A percentile compares a stretch with the other conserved stretches of the same genome.
phyloP scores from a whole-genome alignment of 2,888 invertebrate species.

The Thereva unica region DNA sequence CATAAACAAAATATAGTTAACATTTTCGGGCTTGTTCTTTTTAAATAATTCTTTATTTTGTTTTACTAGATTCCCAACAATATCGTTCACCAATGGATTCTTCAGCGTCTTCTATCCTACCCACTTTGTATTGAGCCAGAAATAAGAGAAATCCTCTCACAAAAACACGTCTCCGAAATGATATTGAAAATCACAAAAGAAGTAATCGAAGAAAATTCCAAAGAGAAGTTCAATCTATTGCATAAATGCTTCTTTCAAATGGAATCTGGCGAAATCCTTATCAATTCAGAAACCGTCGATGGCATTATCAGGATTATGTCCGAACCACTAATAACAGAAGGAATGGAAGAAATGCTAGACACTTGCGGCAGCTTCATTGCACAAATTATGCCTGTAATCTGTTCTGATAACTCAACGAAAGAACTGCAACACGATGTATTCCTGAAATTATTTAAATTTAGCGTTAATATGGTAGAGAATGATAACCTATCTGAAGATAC shows the following conservation, averaged over 20 bases:
- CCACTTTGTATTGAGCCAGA: conserved; percentile 53
- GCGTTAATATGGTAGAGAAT: conserved; percentile 53
- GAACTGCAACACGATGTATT: conserved; percentile 58
- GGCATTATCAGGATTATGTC: conserved; percentile 52
- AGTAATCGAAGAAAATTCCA: conserved; percentile 48
- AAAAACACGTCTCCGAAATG: conserved; percentile 47
- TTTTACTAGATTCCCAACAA: conserved; percentile 47
- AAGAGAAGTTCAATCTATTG: conserved; percentile 53
- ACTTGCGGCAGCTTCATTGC: conserved; percentile 61
- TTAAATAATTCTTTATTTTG: conserved; percentile 15
- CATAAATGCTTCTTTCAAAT: conserved; percentile 58
- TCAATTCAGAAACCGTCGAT: conserved; percentile 51
- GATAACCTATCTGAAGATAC: conserved; percentile 58
- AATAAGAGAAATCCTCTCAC: conserved; percentile 50
- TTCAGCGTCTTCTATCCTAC: conserved; percentile 55
- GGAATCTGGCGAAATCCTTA: conserved; percentile 54
- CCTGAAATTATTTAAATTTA: conserved; percentile 59
- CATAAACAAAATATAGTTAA: not conserved
- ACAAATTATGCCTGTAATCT: conserved; percentile 61
- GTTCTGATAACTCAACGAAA: conserved; percentile 57
- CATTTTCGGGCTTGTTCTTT: conserved; percentile 4
- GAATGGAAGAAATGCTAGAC: conserved; percentile 54
- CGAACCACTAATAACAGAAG: conserved; percentile 46
- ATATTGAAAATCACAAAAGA: conserved; percentile 50
- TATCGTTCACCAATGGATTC: conserved; percentile 49